These are phyloP conservation scores for Ceratitis capitata DNA, from an alignment of 1,140 invertebrate genomes.

Conservation along the genomic window DNA sequence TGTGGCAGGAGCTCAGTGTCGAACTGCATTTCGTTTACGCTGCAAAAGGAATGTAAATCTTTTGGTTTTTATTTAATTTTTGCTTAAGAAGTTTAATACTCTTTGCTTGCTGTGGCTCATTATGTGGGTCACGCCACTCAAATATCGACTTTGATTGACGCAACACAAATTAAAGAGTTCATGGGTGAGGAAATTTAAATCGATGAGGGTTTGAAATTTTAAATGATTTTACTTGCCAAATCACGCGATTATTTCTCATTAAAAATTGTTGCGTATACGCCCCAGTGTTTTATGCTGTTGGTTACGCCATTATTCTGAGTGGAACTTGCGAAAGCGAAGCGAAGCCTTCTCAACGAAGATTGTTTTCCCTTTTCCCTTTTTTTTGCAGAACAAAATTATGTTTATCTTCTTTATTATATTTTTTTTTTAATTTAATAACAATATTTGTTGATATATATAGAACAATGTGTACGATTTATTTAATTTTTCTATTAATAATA, in stretches of 20 bases:
- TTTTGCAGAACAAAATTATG: not conserved
- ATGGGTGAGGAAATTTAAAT: not conserved
- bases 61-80: not conserved
- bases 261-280: not conserved
- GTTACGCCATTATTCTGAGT: not conserved
- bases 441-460: not conserved
- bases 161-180: not conserved
- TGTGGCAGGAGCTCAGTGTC: not conserved
- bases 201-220: not conserved
- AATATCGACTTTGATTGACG: not conserved
- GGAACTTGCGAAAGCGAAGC: too few relatives aligned
- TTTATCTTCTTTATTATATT: not conserved
- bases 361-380: too few relatives aligned
- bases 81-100: not conserved
- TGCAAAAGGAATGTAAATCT: not conserved
- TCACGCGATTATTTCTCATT: not conserved
- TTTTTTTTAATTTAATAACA: not conserved
- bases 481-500: not conserved
- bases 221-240: not conserved
- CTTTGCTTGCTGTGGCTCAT: too few relatives aligned
- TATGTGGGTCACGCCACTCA: not conserved
- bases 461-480: too few relatives aligned
- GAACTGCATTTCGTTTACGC: not conserved
- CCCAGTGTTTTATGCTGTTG: not conserved
- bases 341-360: too few relatives aligned